These are phyloP conservation scores for Nycteola revayana DNA, from an alignment of 2,888 invertebrate species.

Conservation along the genomic window DNA sequence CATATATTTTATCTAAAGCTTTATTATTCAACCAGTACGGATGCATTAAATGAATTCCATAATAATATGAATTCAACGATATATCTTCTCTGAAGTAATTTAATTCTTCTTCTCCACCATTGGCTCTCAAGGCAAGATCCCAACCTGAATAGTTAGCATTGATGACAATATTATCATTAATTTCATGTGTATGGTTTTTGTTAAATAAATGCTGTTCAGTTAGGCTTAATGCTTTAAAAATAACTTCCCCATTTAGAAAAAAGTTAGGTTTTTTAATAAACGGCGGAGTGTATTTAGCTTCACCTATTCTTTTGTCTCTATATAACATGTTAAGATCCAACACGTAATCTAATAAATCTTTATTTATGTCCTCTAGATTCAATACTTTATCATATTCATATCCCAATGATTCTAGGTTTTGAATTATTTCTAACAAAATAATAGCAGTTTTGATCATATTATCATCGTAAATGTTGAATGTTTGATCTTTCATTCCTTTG, in stretches of 20 bases:
- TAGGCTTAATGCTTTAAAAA: conserved; percentile 59
- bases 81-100: conserved; percentile 85
- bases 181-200: background rate
- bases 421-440: conserved; percentile 65
- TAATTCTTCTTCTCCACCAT: conserved; percentile 72
- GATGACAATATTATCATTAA: conserved; percentile 43
- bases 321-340: conserved; percentile 65
- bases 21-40: conserved; percentile 83
- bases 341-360: conserved; percentile 74
- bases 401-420: conserved; percentile 46
- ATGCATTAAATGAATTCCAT: conserved; percentile 76
- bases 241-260: conserved; percentile 62
- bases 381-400: conserved; percentile 54
- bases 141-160: conserved; percentile 74
- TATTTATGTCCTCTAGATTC: conserved; percentile 70
- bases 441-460: conserved; percentile 70
- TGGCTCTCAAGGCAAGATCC: too few species aligned
- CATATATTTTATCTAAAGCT: conserved; percentile 57
- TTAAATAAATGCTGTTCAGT: conserved; percentile 18
- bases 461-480: conserved; percentile 74
- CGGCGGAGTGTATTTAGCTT: conserved; percentile 53
- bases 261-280: conserved; percentile 73
- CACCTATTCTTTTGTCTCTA: conserved; percentile 40
- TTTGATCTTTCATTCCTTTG: conserved; percentile 65
- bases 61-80: conserved; percentile 82